phyloP scores from a whole-genome alignment of 2,797 vertebrate species.

The Lophius americanus region DNA sequence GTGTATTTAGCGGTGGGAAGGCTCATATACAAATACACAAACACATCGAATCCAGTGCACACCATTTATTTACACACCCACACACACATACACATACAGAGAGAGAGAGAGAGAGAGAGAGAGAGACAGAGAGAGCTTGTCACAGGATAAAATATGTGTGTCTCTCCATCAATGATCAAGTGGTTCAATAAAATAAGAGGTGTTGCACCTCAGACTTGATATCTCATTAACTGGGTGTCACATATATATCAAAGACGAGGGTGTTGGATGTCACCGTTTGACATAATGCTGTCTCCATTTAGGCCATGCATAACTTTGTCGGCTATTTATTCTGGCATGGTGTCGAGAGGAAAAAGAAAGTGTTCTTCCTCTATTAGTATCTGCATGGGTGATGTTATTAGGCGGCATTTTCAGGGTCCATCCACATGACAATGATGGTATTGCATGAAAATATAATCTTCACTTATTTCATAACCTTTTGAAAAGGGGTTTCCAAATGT shows the following conservation, averaged over 20 bases:
- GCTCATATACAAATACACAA: background rate
- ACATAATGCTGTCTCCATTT: conserved; percentile 27
- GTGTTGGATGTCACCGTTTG: conserved; percentile 37
- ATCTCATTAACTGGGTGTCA: conserved; percentile 65
- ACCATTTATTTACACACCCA: conserved; percentile 1
- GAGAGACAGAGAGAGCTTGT: conserved; percentile 28
- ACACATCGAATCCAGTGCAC: background rate
- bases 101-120: conserved; percentile 1
- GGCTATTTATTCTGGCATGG: conserved; percentile 23
- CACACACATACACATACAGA: conserved; percentile 11
- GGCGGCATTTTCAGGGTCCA: too few relatives aligned
- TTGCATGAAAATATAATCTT: too few relatives aligned
- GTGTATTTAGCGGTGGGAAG: background rate
- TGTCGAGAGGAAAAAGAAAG: conserved; percentile 1
- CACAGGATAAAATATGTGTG: conserved; percentile 43
- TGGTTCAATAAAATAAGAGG: conserved; percentile 53
- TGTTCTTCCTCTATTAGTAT: background rate
- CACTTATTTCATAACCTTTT: too few relatives aligned
- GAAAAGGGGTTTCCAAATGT: too few relatives aligned
- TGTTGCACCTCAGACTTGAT: conserved; percentile 45
- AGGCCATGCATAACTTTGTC: conserved; percentile 14
- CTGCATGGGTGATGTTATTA: background rate
- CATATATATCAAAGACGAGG: conserved; percentile 45
- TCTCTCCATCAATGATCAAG: conserved; percentile 56
- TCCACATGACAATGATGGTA: too few relatives aligned